phyloP scores from a whole-genome alignment of 2,797 vertebrate genomes.

The Nothura maculosa region DNA sequence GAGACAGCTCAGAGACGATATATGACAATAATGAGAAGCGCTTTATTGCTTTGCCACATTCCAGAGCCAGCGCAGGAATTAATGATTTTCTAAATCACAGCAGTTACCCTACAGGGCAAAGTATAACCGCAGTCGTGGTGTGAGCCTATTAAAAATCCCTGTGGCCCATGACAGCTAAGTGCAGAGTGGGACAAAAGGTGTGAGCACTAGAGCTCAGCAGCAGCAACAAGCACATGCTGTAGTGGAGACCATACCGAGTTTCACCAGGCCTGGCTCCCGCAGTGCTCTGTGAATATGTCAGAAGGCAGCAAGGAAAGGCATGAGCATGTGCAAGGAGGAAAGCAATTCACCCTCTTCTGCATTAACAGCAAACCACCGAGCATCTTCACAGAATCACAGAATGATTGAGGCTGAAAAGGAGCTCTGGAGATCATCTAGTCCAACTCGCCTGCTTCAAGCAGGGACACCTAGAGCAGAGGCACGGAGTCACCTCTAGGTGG shows the following conservation, averaged over 20 bases:
- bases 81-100: neutral
- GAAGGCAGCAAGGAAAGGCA: neutral
- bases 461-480: too few species aligned
- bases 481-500: too few species aligned
- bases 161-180: accelerated
- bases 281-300: neutral
- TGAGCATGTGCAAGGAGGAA: neutral
- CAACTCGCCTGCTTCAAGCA: too few species aligned
- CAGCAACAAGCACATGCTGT: neutral
- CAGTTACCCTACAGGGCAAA: neutral
- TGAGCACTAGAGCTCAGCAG: neutral
- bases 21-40: slow-evolving; percentile 5
- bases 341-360: neutral
- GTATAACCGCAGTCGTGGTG: neutral
- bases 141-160: accelerated
- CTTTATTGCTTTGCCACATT: neutral
- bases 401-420: too few species aligned
- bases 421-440: too few species aligned
- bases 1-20: neutral
- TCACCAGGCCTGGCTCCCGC: neutral
- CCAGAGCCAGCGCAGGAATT: neutral
- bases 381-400: too few species aligned
- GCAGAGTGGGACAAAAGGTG: neutral
- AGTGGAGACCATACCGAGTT: neutral
- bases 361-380: neutral